Evolutionary conservation across 2,888 invertebrate species (phyloP).

Genomic region (Leptodirus hochenwartii): DNA sequence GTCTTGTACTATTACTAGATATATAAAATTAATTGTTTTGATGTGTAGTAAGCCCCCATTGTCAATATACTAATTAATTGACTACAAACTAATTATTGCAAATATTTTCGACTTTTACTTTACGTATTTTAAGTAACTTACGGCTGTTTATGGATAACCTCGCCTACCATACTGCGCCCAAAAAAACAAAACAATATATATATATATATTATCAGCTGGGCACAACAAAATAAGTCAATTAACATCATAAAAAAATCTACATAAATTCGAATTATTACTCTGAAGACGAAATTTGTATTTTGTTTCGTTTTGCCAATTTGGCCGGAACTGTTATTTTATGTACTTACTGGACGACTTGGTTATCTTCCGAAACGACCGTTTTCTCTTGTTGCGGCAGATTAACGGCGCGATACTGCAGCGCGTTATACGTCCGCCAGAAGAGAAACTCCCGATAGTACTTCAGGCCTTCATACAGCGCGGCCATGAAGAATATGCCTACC

Average conservation of each 20-base stretch:
- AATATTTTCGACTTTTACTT: too few species aligned
- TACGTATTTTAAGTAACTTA: slow-evolving; percentile 35
- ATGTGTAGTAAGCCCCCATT: too few species aligned
- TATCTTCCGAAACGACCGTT: slow-evolving; percentile 41
- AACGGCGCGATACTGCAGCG: slow-evolving; percentile 70
- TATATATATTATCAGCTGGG: background rate
- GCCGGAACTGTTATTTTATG: background rate
- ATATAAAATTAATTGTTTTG: too few species aligned
- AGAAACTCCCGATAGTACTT: slow-evolving; percentile 78
- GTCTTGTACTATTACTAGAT: too few species aligned
- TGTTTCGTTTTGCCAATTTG: background rate
- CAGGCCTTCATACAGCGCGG: slow-evolving; percentile 86
- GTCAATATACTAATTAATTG: too few species aligned
- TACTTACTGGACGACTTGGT: slow-evolving; percentile 64
- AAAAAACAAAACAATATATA: slow-evolving; percentile 17
- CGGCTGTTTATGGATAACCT: slow-evolving; percentile 54
- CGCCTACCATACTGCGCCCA: slow-evolving; percentile 43
- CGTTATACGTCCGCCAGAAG: slow-evolving; percentile 74
- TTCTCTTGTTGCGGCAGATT: slow-evolving; percentile 50
- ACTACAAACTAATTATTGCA: too few species aligned
- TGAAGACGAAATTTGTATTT: slow-evolving; percentile 2
- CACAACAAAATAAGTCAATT: background rate
- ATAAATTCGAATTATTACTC: too few species aligned
- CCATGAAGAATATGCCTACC: slow-evolving; percentile 80
- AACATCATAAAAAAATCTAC: background rate